Percentiles rank a stretch among this genome's conserved stretches.
phyloP scores from a whole-genome alignment of 2,888 invertebrate species.

The Ochlodes sylvanus region DNA sequence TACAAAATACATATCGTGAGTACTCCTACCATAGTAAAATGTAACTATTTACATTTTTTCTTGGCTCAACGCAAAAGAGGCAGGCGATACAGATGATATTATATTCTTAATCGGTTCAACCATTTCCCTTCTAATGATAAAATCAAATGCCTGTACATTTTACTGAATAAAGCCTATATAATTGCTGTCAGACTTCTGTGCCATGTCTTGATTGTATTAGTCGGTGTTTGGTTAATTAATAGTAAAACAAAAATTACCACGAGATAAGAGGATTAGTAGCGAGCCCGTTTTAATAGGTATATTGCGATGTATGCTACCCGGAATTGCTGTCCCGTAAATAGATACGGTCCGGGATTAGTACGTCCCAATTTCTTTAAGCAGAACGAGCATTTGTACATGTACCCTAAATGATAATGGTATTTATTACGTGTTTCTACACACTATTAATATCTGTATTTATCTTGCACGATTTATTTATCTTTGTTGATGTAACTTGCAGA shows the following conservation, averaged over 20 bases:
- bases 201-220: no score
- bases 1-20: no score
- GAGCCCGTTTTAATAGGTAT: constrained; percentile 15
- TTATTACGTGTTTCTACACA: background rate
- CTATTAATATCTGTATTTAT: background rate
- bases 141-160: no score
- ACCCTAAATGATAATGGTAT: background rate
- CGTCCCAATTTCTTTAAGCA: background rate
- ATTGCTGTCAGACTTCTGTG: no score
- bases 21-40: no score
- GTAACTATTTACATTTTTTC: no score
- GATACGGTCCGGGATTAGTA: constrained; percentile 13
- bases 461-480: background rate
- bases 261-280: constrained; percentile 30
- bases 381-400: constrained; percentile 3
- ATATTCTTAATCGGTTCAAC: no score
- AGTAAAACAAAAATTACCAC: constrained; percentile 29
- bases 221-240: constrained; percentile 3
- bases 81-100: no score
- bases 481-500: no score
- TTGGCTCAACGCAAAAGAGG: no score
- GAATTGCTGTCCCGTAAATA: constrained; percentile 18
- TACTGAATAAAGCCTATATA: no score
- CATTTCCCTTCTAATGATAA: no score
- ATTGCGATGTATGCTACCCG: constrained; percentile 10